Conservation (phyloP, 2,797 vertebrate species). For the Dendrocincla tyrannina region DNA sequence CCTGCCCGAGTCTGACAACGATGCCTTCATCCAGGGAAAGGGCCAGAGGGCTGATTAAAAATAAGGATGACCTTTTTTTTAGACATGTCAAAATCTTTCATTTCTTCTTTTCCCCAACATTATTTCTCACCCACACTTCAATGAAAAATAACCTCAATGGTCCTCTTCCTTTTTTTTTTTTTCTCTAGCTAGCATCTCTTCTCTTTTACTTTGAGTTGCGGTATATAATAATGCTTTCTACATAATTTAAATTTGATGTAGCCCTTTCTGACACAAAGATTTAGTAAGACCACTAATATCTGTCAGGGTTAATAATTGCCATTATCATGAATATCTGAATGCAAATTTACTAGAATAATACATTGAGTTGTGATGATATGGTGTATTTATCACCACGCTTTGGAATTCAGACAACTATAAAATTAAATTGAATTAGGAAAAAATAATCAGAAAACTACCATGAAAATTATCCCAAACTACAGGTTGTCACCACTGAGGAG, state of each 20-base stretch:
- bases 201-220: background rate
- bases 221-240: slow-evolving; percentile 15
- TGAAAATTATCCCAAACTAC: background rate
- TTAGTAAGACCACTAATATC: slow-evolving; percentile 4
- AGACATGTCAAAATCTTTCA: slow-evolving; percentile 29
- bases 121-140: background rate
- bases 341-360: background rate
- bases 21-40: background rate
- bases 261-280: slow-evolving; percentile 24
- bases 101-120: slow-evolving; percentile 32
- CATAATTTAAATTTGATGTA: slow-evolving; percentile 18
- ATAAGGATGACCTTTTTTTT: slow-evolving; percentile 34
- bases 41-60: slow-evolving; percentile 20
- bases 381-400: background rate
- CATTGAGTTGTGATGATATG: background rate
- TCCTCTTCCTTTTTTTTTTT: background rate
- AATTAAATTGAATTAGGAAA: background rate
- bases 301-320: background rate
- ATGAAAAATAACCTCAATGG: slow-evolving; percentile 23
- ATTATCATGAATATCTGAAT: background rate
- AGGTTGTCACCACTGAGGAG: background rate
- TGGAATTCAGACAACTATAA: background rate
- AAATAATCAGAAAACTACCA: background rate
- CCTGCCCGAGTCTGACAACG: background rate
- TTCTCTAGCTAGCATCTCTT: background rate